Base-by-base conservation (phyloP, 2,113 vertebrate species). In the Macrotus californicus region DNA sequence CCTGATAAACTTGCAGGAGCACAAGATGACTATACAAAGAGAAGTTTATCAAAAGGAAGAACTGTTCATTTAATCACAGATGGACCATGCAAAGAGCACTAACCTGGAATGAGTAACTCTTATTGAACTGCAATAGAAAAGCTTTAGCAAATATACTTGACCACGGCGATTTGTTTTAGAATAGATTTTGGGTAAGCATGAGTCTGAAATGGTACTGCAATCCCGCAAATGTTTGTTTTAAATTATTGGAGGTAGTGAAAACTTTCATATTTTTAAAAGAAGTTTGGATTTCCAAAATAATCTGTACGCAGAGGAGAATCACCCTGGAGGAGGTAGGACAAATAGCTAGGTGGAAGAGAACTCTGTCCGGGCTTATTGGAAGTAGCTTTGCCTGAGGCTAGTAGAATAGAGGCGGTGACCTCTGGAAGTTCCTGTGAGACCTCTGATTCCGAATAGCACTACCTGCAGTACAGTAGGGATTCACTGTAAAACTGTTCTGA, bases 41-140 rank as follows among this genome's bases (percentile, higher is more conserved):
- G 66, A 76, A 90, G 89, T 96, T 97, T 98, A 98, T 97, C 93
- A 96, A 96, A 11, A 72, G 88, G 86, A 96, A 80, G 6, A 91
- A 80, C 39, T 75, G 31, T 96, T 97, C 97, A 82, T 97, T 97
- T 97, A 95, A 87, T 95, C 89, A 94, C 36, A 96, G 56, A 92
- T 70, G 69, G 70, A 26, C 43, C n/a, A 75, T 70, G 64, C 14
- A 96, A 83, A 94, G 87, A 83, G 79, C 85, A 31, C 22, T 39
- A 80, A 80, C 6, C 31, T 18, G n/a, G 29, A 67, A 46, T 66
- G 59, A 85, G 22, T 77, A 79, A 83, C 89, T 10, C 22, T 86
- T 85, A 52, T 19, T 92, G 93, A 96, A 69, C 54, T 48, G n/a
- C 10, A 77, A 52, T 39, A 64, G 34, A 16, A 11, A 52, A 91